Base-by-base conservation (phyloP, 2,797 vertebrate genomes). In the Acomys russatus region DNA sequence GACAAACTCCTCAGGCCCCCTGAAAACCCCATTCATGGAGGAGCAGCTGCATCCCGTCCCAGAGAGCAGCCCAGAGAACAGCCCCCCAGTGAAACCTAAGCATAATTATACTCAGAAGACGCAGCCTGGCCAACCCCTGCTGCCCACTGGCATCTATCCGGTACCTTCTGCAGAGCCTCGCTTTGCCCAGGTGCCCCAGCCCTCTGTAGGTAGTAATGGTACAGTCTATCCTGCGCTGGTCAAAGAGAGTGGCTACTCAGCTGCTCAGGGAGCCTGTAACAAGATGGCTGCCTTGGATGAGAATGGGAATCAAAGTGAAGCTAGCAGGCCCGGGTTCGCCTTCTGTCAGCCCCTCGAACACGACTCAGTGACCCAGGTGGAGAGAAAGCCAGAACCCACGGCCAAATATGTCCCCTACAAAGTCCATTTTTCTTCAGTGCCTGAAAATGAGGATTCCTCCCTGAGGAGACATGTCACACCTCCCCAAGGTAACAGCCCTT, bases 51-150 rank as follows among this genome's bases (percentile, higher is more conserved):
- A 99, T 97, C 99, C 99, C 0, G 97, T 98, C 17, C 98, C 99
- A 59, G 99, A 99, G 98, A 99, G 99, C 98, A 99, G 99, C 97
- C 99, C 99, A 0, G 99, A 99, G 97, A 99, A 98, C 98, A 99
- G 99, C 97, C 99, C 99, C 51, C 99, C 98, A 1, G 98, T 97
- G 94, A 99, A 98, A 97, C 99, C 99, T 88, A 99, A 99, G 86
- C 99, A 99, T 88, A 98, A 96, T 87, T 98, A 98, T n/a, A 96
- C 92, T 22, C 98, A 98, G 88, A 96, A 98, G 35, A 95, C 98
- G 14, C 99, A 99, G 89, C 98, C 99, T 0, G 99, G 99, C 15
- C 98, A 98, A 51, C 98, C 99, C 59, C 98, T 99, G 97, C 98
- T 99, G 83, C 99, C 99, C 3, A 99, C 99, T 0, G 98, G 99